Base-by-base conservation (phyloP, 1,140 invertebrate genomes). In the Asbolus verrucosus region DNA sequence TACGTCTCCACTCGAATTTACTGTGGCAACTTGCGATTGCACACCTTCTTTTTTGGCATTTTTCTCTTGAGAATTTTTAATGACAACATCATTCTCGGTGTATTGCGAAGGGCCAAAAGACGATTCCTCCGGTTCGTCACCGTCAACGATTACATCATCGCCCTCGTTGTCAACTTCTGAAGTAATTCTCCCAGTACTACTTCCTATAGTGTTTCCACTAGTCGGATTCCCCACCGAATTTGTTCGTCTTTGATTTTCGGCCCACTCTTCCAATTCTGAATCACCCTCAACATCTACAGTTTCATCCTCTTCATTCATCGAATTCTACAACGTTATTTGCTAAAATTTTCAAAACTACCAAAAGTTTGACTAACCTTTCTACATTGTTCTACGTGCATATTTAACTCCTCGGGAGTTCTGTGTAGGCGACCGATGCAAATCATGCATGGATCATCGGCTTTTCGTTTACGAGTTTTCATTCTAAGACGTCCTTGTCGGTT, bases 391-490 rank as follows among this genome's bases (percentile, higher is more conserved):
- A 92, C 90, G 78, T 92, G 91, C 73, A 87, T 83, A 80, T 90
- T 88, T 24, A 92, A 79, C 78, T 94, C 91, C 74, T 93, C 89
- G 0, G 89, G 83, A 13, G 84, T 87, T 30, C 86, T 83, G 38
- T 81, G 80, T 50, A 83, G 80, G 62, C 83, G 81, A 36, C 92
- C 89, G 73, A 86, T 90, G 77, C 93, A 94, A 46, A 94, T 89
- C n/a, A 92, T 91, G 83, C 93, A 95, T 0, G 86, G 83, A 85
- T 91, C 86, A 73, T 91, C 90, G 30, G 86, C 85, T 82, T 91
- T 90, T 54, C 90, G 84, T 77, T 91, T 91, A 16, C 90, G 79
- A 8, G 84, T 82, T 76, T 85, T 85, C 21, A 84, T 75, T 65
- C 83, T 67, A 24, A 85, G 72, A 21, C 90, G 82, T 70, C 90